These are phyloP conservation scores for Polyploca ridens DNA, from an alignment of 2,888 invertebrate genomes.

Conservation along the genomic window DNA sequence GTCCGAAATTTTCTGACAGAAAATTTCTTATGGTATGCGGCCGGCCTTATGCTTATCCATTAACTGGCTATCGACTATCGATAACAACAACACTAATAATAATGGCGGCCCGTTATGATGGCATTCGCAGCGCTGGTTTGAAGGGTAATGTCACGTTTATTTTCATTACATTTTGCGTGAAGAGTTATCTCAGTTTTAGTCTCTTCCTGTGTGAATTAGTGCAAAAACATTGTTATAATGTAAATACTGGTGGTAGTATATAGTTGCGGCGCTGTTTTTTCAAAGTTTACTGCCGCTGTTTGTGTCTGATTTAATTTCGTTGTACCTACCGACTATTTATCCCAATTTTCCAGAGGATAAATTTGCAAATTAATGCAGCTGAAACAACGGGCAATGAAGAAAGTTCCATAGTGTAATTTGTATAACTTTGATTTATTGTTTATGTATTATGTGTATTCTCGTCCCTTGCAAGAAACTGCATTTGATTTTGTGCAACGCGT, in stretches of 20 bases:
- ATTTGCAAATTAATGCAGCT: not conserved
- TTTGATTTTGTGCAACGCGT: not conserved
- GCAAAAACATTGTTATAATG: not conserved
- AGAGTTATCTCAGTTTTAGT: not conserved
- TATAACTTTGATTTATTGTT: not conserved
- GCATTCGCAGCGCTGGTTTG: not conserved
- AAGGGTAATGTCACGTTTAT: conserved; percentile 10
- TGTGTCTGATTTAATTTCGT: not conserved
- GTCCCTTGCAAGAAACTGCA: not conserved
- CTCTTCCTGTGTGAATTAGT: not conserved
- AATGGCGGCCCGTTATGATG: not conserved
- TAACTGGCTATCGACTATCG: too few relatives aligned
- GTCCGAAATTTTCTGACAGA: too few relatives aligned
- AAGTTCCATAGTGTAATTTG: not conserved
- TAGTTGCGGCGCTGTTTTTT: not conserved
- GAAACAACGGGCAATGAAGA: not conserved
- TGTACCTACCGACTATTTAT: not conserved
- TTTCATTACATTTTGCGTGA: not conserved
- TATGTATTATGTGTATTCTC: not conserved
- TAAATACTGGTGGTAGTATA: not conserved
- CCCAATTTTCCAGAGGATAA: not conserved
- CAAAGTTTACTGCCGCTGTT: not conserved
- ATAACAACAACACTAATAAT: not conserved
- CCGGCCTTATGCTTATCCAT: too few relatives aligned
- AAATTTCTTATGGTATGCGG: too few relatives aligned